Evolutionary conservation across 2,113 vertebrate genomes (phyloP).

Genomic region (Crocuta crocuta): DNA sequence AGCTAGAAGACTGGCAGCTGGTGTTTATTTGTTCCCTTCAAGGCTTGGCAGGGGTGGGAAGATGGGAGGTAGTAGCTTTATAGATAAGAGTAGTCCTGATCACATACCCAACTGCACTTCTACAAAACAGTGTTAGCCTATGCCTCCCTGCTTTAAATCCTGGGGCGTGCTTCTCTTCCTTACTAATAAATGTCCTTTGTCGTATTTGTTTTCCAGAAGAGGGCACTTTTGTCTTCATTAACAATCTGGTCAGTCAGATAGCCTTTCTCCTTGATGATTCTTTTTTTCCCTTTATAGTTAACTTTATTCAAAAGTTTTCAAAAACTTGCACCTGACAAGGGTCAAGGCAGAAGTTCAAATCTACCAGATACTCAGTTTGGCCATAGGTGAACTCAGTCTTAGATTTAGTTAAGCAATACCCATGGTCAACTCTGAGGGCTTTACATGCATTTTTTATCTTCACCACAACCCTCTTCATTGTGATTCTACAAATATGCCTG

Average conservation of each 20-base stretch:
- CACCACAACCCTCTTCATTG: background rate
- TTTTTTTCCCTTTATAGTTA: background rate
- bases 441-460: background rate
- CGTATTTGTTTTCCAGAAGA: background rate
- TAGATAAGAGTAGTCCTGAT: background rate
- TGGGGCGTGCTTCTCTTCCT: background rate
- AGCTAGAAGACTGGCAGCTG: background rate
- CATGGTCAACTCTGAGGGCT: background rate
- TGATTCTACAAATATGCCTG: background rate
- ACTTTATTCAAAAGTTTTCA: background rate
- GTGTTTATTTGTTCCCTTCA: background rate
- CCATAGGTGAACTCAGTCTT: background rate
- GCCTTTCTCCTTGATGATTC: background rate
- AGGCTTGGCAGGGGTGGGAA: background rate
- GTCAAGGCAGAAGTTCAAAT: background rate
- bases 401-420: background rate
- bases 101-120: background rate
- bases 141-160: background rate
- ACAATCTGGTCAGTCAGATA: background rate
- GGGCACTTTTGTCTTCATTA: background rate
- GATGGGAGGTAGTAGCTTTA: background rate
- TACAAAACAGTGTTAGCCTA: background rate
- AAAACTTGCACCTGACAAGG: background rate
- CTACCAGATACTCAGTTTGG: background rate
- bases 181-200: background rate